Evolutionary conservation across 2,888 invertebrate species (phyloP).

Genomic region (Diloba caeruleocephala): DNA sequence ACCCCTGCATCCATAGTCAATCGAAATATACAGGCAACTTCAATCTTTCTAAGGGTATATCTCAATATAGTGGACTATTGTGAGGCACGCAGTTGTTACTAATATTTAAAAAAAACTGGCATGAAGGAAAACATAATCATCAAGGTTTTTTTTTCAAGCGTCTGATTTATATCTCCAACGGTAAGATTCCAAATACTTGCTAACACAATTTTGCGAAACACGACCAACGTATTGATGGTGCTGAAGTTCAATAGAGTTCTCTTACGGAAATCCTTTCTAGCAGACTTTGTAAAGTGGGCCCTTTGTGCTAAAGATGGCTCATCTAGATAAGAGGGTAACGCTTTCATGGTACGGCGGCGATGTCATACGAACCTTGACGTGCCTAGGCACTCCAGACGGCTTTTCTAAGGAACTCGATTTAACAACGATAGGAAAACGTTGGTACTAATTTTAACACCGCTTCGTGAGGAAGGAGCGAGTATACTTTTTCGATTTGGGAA

Average conservation of each 20-base stretch:
- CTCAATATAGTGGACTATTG: too few relatives aligned
- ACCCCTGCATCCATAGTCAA: too few relatives aligned
- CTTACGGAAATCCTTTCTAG: conserved; percentile 67
- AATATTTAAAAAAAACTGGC: too few relatives aligned
- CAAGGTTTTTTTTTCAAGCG: conserved; percentile 4
- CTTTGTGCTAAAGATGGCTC: conserved; percentile 80
- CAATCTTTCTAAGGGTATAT: too few relatives aligned
- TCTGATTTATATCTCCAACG: conserved; percentile 1
- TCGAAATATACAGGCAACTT: too few relatives aligned
- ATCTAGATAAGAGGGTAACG: conserved; percentile 85
- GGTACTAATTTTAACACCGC: conserved; percentile 32
- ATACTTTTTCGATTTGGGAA: not conserved
- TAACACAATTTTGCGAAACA: conserved; percentile 46
- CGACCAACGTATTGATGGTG: conserved; percentile 45
- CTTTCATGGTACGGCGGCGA: conserved; percentile 69
- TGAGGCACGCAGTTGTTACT: too few relatives aligned
- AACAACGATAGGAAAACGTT: conserved; percentile 33
- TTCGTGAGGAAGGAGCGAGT: not conserved
- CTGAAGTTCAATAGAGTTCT: conserved; percentile 65
- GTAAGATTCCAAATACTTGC: conserved; percentile 26
- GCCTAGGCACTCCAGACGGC: conserved; percentile 50
- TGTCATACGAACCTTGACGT: conserved; percentile 55
- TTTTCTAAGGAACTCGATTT: conserved; percentile 54
- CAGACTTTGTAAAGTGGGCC: conserved; percentile 64
- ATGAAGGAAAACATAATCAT: conserved; percentile 15